Evolutionary conservation across 2,113 vertebrate genomes (phyloP), one percentile per base, ranked within the genome.

Genomic region (Pardalotus punctatus): DNA sequence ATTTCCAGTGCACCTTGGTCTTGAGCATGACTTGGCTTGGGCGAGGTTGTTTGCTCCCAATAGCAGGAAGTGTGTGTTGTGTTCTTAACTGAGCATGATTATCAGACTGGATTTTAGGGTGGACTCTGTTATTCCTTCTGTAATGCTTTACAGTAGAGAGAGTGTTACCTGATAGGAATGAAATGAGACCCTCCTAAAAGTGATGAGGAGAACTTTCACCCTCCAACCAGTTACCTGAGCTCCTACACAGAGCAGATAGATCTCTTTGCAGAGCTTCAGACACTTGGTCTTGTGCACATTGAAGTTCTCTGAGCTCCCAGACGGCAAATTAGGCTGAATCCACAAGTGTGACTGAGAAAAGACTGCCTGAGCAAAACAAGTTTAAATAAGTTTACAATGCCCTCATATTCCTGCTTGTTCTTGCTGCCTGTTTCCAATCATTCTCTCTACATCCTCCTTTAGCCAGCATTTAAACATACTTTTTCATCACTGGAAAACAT

Each of bases 71-170:
- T 54, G 35, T 5, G 3, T 3, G 3, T n/a, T 45, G 29, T 38
- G 14, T 67, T 86, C 13, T 6, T 73, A 70, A 60, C 38, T 13
- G 5, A 56, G 40, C 28, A 2, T 12, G 36, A 23, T 80, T 86
- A 95, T 80, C 77, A 28, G 40, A 15, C n/a, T 81, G 40, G 51
- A 42, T 94, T 92, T 88, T 78, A 78, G 53, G 43, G 54, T 93
- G 50, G 81, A 89, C 86, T 95, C 94, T 71, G 90, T 71, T 81
- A 82, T 62, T 95, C 57, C 20, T 91, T 69, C 64, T 42, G 5
- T 72, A 71, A 24, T 6, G 21, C 48, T 86, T 71, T 81, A 57
- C 6, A 3, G 36, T 6, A 74, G 31, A 47, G 27, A 81, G 66
- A 47, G 60, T 23, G 40, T 89, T 87, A 40, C 35, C 88, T 74